Evolutionary conservation across 92 coral and sea anemone genomes (phyloP), one percentile per base, ranked within the genome.

Genomic region (Diadumene lineata): DNA sequence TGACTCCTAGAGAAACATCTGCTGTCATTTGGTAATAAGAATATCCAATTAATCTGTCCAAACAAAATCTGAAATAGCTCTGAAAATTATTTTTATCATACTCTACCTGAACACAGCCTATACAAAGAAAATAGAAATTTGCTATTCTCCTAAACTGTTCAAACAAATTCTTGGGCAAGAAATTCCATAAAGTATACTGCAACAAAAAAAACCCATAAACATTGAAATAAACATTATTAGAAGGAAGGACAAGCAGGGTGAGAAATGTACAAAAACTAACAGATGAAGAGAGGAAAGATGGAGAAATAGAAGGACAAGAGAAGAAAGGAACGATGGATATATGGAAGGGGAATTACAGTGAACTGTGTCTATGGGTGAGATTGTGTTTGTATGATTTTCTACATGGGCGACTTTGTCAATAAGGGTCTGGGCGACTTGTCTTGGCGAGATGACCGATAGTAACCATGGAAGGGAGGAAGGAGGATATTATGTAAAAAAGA

Each of bases 71-170:
- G n/a, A n/a, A n/a, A n/a, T n/a, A n/a, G n/a, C n/a, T n/a, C n/a
- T n/a, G n/a, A n/a, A n/a, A n/a, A n/a, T n/a, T n/a, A n/a, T n/a
- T n/a, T n/a, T n/a, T n/a, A n/a, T n/a, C n/a, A n/a, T n/a, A n/a
- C 34, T 83, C 69, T 62, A 94, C 98, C 94, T 94, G 98, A 7
- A 94, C 86, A 18, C 87, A 74, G 7, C 98, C 96, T 66, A 94
- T 88, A 79, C 97, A 94, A 21, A 94, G 96, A 67, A 94, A 94
- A 73, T 94, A 94, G 63, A 94, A 91, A 60, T 94, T 94, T 56
- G 98, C 98, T 69, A 94, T 88, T 56, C 98, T 79, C 28, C 98
- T 84, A 46, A 94, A 94, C 86, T 94, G 98, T 75, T 94, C 98
- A 84, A 94, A 94, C 32, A 94, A 81, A 72, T 94, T 94, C 85